These are phyloP conservation scores for Acrobeloides nanus DNA, from an alignment of 2,888 invertebrate species.

Conservation along the genomic window DNA sequence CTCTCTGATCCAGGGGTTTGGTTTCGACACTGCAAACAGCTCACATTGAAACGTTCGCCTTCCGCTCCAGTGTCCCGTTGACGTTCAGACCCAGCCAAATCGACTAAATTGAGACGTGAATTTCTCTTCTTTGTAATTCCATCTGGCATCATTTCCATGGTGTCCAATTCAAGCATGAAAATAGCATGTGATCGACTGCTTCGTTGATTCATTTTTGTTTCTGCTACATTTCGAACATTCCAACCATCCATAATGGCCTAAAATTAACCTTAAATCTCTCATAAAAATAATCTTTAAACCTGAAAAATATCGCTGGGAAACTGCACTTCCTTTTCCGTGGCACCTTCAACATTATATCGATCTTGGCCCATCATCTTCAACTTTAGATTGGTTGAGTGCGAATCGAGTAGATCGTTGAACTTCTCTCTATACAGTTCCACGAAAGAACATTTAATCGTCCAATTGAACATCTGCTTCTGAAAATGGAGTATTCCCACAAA, in stretches of 20 bases:
- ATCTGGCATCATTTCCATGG: constrained; percentile 49
- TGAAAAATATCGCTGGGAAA: no score
- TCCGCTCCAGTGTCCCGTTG: constrained; percentile 55
- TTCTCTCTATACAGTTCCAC: constrained; percentile 57
- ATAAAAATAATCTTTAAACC: no score
- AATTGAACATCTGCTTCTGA: no score
- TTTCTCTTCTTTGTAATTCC: constrained; percentile 45
- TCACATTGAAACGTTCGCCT: constrained; percentile 54
- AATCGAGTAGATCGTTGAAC: constrained; percentile 46
- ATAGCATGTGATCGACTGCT: constrained; percentile 57
- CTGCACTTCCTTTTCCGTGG: no score
- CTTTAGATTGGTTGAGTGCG: no score
- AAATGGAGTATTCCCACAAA: no score
- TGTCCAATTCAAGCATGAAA: constrained; percentile 49
- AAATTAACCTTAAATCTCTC: no score
- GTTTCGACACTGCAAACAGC: no score
- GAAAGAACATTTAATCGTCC: constrained; percentile 55
- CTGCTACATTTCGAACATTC: constrained; percentile 54
- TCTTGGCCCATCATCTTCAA: no score
- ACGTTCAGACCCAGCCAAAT: constrained; percentile 57
- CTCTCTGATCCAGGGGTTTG: no score
- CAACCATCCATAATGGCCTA: no score
- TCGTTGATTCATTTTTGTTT: constrained; percentile 57
- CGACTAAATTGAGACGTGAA: constrained; percentile 57
- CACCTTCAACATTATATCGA: no score